phyloP scores from a whole-genome alignment of 2,113 vertebrate species.

The Thinocorus orbignyianus region DNA sequence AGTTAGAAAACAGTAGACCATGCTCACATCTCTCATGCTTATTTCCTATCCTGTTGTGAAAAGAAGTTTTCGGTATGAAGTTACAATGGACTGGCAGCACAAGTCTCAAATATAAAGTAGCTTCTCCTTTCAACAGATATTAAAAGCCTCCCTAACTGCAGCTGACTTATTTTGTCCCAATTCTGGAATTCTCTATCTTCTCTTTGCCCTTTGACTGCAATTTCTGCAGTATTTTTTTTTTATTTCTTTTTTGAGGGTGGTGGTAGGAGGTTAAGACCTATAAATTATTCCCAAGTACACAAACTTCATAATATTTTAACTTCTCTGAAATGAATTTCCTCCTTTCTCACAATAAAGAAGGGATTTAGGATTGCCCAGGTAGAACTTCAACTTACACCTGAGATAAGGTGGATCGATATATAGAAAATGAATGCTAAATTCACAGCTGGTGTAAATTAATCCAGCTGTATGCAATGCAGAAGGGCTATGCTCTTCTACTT shows the following conservation, averaged over 20 bases:
- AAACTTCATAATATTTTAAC: slow-evolving; percentile 79
- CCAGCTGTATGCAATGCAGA: not conserved
- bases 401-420: not conserved
- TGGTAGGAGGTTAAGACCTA: not conserved
- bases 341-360: slow-evolving; percentile 33
- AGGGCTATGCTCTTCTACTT: not conserved
- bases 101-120: not conserved
- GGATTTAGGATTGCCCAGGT: not conserved
- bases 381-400: slow-evolving; percentile 1
- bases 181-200: not conserved
- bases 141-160: not conserved
- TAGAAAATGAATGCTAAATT: not conserved
- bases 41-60: not conserved
- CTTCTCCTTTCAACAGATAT: not conserved
- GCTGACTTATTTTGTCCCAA: not conserved
- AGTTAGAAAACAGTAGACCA: not conserved
- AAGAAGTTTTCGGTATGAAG: not conserved
- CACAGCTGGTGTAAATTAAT: not conserved
- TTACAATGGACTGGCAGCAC: not conserved
- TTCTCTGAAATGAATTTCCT: slow-evolving; percentile 46
- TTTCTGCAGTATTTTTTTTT: not conserved
- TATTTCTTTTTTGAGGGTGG: not conserved
- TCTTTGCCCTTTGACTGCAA: not conserved
- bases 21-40: not conserved
- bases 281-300: slow-evolving; percentile 53